phyloP scores from a whole-genome alignment of 1,140 invertebrate genomes.

The Varroa destructor region DNA sequence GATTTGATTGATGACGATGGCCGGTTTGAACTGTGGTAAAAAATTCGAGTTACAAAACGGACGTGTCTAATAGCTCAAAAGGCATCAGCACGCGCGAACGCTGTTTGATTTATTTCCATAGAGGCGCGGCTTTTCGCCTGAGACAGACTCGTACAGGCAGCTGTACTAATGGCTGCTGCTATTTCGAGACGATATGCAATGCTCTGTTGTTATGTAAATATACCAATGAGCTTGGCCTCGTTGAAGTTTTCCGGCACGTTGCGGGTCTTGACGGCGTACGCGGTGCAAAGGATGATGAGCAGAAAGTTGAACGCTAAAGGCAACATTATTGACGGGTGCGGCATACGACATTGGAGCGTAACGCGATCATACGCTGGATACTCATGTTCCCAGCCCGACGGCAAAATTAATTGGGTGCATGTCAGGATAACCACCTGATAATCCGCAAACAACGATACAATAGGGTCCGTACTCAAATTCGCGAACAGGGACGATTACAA shows the following conservation, averaged over 20 bases:
- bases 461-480: too few species aligned
- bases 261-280: constrained; percentile 59
- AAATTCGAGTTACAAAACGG: too few species aligned
- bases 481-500: too few species aligned
- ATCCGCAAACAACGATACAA: neutral
- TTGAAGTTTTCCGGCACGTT: constrained; percentile 63
- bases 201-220: neutral
- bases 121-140: too few species aligned
- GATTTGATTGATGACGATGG: neutral
- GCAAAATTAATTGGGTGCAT: constrained; percentile 15
- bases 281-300: constrained; percentile 55
- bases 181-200: too few species aligned
- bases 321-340: constrained; percentile 55
- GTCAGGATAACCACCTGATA: constrained; percentile 8
- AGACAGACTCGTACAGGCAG: too few species aligned
- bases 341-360: constrained; percentile 55
- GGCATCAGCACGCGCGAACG: too few species aligned
- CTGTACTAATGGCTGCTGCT: too few species aligned
- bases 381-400: constrained; percentile 39
- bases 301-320: constrained; percentile 61
- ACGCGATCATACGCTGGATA: constrained; percentile 44
- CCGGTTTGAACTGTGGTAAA: too few species aligned
- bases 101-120: too few species aligned
- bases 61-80: too few species aligned
- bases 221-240: constrained; percentile 51